Percentiles rank a stretch among this genome's conserved stretches.
These are phyloP conservation scores for Cephonodes hylas DNA, from an alignment of 2,888 invertebrate species.

Conservation along the genomic window DNA sequence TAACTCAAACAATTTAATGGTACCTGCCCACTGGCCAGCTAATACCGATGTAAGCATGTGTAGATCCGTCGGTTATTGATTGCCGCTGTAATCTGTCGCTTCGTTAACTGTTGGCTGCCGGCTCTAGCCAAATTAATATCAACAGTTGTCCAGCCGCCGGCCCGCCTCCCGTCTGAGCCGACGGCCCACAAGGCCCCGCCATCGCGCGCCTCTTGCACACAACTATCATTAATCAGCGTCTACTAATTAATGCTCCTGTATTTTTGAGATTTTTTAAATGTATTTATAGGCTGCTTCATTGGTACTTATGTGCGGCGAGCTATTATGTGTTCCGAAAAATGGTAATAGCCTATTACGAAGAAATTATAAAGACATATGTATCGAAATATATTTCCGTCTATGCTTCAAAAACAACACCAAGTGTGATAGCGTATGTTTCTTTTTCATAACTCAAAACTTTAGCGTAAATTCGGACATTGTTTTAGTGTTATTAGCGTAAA, in stretches of 20 bases:
- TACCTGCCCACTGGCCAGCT: background rate
- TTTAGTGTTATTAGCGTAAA: no score
- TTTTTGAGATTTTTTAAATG: background rate
- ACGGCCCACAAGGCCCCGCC: background rate
- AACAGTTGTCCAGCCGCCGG: slow-evolving; percentile 2
- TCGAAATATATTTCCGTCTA: no score
- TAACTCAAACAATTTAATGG: no score
- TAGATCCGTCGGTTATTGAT: background rate
- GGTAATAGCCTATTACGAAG: no score
- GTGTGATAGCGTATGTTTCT: no score
- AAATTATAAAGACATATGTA: no score
- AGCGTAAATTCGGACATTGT: no score
- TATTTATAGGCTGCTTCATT: no score
- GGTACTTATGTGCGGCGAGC: no score
- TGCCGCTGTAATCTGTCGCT: background rate
- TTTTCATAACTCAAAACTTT: no score
- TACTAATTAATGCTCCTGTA: background rate
- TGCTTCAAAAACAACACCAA: no score
- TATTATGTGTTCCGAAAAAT: no score
- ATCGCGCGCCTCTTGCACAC: background rate
- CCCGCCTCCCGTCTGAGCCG: background rate
- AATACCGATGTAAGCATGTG: background rate
- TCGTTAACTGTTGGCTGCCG: background rate
- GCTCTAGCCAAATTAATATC: background rate
- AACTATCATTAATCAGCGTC: background rate